These are phyloP conservation scores for Rhingia campestris DNA, from an alignment of 2,888 invertebrate genomes.

Conservation along the genomic window DNA sequence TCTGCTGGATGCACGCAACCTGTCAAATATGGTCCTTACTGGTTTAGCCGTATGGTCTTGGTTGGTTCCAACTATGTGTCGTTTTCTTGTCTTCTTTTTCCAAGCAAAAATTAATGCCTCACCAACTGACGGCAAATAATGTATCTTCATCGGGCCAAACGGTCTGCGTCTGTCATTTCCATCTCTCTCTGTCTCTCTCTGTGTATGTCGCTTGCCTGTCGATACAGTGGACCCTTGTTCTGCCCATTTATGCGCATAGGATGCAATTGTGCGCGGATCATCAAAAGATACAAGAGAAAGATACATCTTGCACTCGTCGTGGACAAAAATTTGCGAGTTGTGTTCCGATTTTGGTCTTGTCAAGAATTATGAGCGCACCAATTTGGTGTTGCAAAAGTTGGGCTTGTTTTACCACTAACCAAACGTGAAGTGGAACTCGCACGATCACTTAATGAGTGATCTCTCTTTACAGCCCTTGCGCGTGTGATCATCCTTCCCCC, in stretches of 20 bases:
- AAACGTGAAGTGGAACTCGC: constrained; percentile 41
- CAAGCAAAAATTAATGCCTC: constrained; percentile 54
- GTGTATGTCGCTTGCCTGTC: constrained; percentile 3
- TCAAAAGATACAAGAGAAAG: constrained; percentile 48
- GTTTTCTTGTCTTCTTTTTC: background rate
- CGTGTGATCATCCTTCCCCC: background rate
- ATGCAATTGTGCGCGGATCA: constrained; percentile 51
- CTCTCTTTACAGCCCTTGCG: background rate
- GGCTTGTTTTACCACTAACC: constrained; percentile 46
- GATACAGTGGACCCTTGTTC: constrained; percentile 51
- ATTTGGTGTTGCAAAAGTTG: constrained; percentile 61
- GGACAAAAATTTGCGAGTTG: background rate
- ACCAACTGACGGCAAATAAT: constrained; percentile 65
- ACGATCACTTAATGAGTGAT: constrained; percentile 56
- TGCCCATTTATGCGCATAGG: constrained; percentile 66
- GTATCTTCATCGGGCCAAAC: constrained; percentile 61
- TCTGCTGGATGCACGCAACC: constrained; percentile 57
- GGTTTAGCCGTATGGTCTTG: constrained; percentile 60
- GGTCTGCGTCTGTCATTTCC: constrained; percentile 45
- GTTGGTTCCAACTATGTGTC: background rate
- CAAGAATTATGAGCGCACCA: constrained; percentile 53
- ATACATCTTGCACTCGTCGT: constrained; percentile 10
- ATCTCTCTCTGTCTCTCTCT: constrained; percentile 14
- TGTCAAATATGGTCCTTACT: constrained; percentile 73
- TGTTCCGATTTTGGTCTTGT: constrained; percentile 60